These are phyloP conservation scores for Drosophila hamatofila DNA, from an alignment of 2,888 invertebrate species.

Conservation along the genomic window DNA sequence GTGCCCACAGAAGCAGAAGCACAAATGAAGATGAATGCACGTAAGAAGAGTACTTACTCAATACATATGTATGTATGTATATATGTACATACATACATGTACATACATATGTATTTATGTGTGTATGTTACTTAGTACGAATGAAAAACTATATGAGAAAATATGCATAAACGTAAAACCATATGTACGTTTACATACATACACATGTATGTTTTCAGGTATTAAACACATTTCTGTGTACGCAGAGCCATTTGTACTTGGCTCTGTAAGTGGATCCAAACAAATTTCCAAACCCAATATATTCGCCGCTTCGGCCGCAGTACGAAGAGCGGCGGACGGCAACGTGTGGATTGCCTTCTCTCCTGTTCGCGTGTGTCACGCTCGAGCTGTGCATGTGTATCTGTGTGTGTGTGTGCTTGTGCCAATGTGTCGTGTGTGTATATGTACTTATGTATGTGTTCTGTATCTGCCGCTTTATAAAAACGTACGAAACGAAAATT, in stretches of 20 bases:
- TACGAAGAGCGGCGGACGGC: constrained; percentile 8
- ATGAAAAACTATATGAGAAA: too few relatives aligned
- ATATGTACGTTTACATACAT: neutral
- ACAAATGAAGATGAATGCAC: constrained; percentile 2
- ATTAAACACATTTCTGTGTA: neutral
- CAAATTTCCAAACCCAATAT: constrained; percentile 26
- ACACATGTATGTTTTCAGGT: neutral
- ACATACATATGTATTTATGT: too few relatives aligned
- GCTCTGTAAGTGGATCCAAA: constrained; percentile 32
- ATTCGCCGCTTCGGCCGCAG: constrained; percentile 15
- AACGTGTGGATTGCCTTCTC: constrained; percentile 37
- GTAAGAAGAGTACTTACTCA: neutral
- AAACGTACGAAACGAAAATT: constrained; percentile 16
- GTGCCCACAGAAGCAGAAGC: neutral
- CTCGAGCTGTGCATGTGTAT: constrained; percentile 28
- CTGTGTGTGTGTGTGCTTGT: neutral
- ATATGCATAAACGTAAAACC: too few relatives aligned
- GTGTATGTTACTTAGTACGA: too few relatives aligned
- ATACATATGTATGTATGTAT: too few relatives aligned
- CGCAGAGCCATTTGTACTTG: constrained; percentile 9
- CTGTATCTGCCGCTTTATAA: constrained; percentile 36
- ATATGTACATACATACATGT: neutral
- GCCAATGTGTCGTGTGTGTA: constrained; percentile 1
- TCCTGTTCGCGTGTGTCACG: constrained; percentile 48
- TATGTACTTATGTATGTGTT: constrained; percentile 11